These are phyloP conservation scores for Bostrychus sinensis DNA, from an alignment of 2,113 vertebrate species.

Conservation along the genomic window DNA sequence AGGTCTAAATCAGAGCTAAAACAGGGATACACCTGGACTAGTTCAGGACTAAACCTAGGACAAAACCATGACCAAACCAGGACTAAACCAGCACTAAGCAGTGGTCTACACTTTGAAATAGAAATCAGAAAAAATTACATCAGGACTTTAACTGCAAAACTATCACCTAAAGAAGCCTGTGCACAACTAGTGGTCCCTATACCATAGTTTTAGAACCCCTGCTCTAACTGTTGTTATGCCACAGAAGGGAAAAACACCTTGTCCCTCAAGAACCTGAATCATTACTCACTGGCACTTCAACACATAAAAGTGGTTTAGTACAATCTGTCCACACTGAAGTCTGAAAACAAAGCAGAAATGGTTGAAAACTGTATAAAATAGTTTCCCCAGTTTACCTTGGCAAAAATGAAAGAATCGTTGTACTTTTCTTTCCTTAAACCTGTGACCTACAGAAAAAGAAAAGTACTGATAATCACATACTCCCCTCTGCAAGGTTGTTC, in stretches of 20 bases:
- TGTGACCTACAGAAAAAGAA: neutral
- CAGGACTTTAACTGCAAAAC: no score
- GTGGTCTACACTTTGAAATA: no score
- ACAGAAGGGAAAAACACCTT: neutral
- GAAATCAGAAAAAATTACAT: no score
- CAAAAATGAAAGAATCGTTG: neutral
- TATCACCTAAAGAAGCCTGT: no score
- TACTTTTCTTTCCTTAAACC: slow-evolving; percentile 1
- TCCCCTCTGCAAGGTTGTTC: slow-evolving; percentile 18
- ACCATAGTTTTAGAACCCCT: no score
- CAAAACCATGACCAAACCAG: neutral
- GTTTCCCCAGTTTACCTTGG: slow-evolving; percentile 16
- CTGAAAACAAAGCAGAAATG: neutral
- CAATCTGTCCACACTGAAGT: neutral
- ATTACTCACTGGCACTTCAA: neutral
- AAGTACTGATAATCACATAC: neutral
- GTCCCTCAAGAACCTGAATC: neutral
- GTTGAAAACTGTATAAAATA: neutral
- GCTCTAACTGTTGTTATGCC: neutral
- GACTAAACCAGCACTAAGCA: neutral
- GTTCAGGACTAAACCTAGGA: neutral
- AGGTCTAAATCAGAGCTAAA: neutral
- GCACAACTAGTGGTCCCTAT: no score
- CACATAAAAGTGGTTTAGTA: neutral
- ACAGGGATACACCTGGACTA: neutral